Evolutionary conservation across 2,113 vertebrate species (phyloP).

Genomic region (Prunella fulvescens): DNA sequence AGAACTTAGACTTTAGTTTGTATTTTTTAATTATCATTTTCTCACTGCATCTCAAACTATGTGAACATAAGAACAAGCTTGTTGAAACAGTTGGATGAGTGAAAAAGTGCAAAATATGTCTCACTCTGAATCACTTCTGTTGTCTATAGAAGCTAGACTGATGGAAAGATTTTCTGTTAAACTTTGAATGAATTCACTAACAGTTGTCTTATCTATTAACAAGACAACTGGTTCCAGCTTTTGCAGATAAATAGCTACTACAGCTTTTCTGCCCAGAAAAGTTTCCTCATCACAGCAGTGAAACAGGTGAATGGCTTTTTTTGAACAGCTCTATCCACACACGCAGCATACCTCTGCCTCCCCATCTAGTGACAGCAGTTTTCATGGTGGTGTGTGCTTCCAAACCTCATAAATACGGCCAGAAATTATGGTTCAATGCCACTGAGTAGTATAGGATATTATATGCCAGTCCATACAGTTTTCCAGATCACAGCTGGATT

Average conservation of each 20-base stretch:
- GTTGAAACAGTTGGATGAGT: not conserved
- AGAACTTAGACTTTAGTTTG: not conserved
- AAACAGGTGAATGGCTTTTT: not conserved
- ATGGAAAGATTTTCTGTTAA: not conserved
- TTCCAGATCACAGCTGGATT: not conserved
- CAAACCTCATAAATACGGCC: not conserved
- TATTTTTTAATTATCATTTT: not conserved
- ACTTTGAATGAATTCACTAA: not conserved
- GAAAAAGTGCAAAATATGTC: not conserved
- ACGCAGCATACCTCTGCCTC: not conserved
- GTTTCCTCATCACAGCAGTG: not conserved
- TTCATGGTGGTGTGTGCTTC: not conserved
- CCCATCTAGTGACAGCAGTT: not conserved
- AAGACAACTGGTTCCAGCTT: not conserved
- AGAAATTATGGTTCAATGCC: not conserved
- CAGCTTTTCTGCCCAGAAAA: not conserved
- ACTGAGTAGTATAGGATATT: not conserved
- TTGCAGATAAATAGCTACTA: not conserved
- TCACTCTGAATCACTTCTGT: not conserved
- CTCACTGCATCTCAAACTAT: not conserved
- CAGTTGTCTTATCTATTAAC: not conserved
- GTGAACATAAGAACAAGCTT: not conserved
- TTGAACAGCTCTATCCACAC: not conserved
- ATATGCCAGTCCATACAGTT: not conserved
- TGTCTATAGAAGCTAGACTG: not conserved